Percentiles rank a stretch among this genome's conserved stretches.
Evolutionary conservation across 2,888 invertebrate genomes (phyloP).

Genomic region (Onthophagus sagittarius): DNA sequence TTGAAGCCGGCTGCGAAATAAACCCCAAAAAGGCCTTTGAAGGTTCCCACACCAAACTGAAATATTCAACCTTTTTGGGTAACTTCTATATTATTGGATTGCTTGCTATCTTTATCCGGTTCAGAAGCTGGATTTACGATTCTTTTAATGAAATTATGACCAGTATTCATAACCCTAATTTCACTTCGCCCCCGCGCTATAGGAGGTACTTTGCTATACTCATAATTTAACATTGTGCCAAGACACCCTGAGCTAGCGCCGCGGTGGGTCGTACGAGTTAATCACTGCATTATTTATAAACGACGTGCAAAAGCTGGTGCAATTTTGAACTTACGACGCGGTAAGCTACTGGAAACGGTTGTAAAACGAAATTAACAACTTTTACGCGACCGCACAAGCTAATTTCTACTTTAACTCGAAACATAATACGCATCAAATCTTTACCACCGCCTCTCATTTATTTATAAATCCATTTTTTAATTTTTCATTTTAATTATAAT

Average conservation of each 20-base stretch:
- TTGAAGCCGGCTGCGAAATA: slow-evolving; percentile 2
- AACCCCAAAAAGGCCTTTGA: not conserved
- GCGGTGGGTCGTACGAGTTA: not conserved
- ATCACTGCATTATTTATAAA: not conserved
- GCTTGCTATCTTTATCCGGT: not conserved
- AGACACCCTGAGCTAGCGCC: not conserved
- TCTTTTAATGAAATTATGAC: not conserved
- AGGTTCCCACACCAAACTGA: not conserved
- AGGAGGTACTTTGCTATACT: not conserved
- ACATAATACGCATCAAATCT: not conserved
- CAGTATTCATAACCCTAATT: not conserved
- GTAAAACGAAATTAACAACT: not conserved
- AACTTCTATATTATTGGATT: not conserved
- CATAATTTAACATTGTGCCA: not conserved
- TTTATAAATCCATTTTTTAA: not conserved
- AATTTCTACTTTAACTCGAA: not conserved
- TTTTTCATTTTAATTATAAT: too few relatives aligned
- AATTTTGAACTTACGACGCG: not conserved
- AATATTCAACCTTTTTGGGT: not conserved
- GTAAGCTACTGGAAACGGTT: not conserved
- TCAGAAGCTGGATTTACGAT: not conserved
- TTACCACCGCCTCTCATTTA: not conserved
- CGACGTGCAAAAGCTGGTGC: not conserved
- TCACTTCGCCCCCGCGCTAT: not conserved
- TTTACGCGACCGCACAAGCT: not conserved